phyloP scores from a whole-genome alignment of 1,140 invertebrate species.

The Lerema accius region DNA sequence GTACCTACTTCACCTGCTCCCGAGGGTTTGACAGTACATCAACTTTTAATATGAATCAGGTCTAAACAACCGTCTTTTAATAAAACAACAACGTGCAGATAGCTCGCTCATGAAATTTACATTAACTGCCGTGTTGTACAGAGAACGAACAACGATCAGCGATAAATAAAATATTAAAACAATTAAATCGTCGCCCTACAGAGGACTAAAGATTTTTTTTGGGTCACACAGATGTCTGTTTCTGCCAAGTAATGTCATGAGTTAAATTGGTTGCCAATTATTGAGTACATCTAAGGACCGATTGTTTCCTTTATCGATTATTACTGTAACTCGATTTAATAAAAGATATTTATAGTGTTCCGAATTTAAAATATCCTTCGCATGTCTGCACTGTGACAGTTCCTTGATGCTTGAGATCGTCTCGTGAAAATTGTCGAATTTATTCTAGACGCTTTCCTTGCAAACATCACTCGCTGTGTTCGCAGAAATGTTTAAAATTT shows the following conservation, averaged over 20 bases:
- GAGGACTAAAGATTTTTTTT: no score
- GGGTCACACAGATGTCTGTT: no score
- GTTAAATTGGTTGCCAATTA: no score
- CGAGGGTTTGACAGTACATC: slow-evolving; percentile 7
- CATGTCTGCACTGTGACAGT: background rate
- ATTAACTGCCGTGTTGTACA: slow-evolving; percentile 1
- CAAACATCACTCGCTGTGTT: slow-evolving; percentile 26
- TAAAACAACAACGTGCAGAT: slow-evolving; percentile 16
- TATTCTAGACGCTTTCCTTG: slow-evolving; percentile 22
- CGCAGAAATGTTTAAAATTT: slow-evolving; percentile 15
- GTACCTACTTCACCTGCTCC: background rate
- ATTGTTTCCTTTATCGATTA: no score
- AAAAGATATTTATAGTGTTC: no score
- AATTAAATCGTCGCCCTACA: no score
- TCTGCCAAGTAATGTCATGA: no score
- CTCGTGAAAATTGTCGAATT: slow-evolving; percentile 25
- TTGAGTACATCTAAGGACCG: no score
- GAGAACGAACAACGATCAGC: background rate
- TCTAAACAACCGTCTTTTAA: slow-evolving; percentile 27
- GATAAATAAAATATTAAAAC: no score
- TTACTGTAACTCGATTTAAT: no score
- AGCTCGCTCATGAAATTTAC: slow-evolving; percentile 27
- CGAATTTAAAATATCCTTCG: background rate
- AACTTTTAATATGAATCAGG: slow-evolving; percentile 27
- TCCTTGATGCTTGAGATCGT: slow-evolving; percentile 1